Conservation (phyloP, 1,140 invertebrate genomes). For the Bombus picipes region DNA sequence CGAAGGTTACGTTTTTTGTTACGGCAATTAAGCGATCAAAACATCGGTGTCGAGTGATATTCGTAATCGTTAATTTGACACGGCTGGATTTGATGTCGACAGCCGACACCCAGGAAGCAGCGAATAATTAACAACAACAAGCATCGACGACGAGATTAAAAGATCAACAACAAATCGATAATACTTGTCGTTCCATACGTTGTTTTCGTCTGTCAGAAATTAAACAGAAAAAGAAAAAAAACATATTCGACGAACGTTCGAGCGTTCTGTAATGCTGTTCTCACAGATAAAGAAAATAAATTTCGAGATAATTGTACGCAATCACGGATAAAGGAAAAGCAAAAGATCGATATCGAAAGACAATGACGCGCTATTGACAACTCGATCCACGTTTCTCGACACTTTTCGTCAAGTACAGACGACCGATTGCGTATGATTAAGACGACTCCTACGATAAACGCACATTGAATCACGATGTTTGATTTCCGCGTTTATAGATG, state of each 20-base stretch:
- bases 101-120: neutral
- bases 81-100: neutral
- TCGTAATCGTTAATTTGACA: neutral
- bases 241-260: neutral
- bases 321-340: neutral
- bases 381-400: neutral
- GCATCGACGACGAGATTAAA: neutral
- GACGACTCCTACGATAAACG: slow-evolving; percentile 29
- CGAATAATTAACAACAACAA: neutral
- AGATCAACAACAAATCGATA: neutral
- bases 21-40: slow-evolving; percentile 51
- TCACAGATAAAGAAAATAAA: neutral
- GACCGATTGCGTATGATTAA: slow-evolving; percentile 25
- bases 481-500: slow-evolving; percentile 42
- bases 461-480: slow-evolving; percentile 11
- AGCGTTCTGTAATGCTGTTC: neutral
- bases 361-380: neutral
- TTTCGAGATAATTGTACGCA: neutral
- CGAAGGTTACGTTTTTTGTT: slow-evolving; percentile 32
- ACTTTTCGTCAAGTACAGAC: slow-evolving; percentile 7
- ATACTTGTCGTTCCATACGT: too few species aligned
- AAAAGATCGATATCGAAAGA: neutral
- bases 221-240: neutral
- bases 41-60: slow-evolving; percentile 26
- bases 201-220: neutral